These are phyloP conservation scores for Momotus momota DNA, from an alignment of 2,797 vertebrate species.

Conservation along the genomic window DNA sequence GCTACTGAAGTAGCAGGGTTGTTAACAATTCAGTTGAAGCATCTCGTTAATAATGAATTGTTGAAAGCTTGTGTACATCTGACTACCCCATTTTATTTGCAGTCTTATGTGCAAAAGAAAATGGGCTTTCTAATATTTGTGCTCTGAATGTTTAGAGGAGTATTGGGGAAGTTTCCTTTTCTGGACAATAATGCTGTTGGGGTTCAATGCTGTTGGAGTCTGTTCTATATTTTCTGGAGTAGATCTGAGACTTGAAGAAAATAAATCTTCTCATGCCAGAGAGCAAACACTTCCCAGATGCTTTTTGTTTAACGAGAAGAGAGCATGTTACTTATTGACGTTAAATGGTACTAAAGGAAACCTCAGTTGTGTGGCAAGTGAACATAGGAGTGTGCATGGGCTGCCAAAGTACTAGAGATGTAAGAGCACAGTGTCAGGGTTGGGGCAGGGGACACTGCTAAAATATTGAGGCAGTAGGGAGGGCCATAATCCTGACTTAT, in stretches of 20 bases:
- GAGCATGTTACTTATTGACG: conserved; percentile 52
- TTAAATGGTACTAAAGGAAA: conserved; percentile 63
- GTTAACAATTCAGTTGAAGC: conserved; percentile 33
- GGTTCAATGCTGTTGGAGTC: conserved; percentile 48
- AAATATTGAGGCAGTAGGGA: neutral
- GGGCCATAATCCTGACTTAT: conserved; percentile 35
- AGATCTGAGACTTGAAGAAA: conserved; percentile 68
- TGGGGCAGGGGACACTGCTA: neutral
- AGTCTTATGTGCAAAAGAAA: neutral
- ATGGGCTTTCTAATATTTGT: conserved; percentile 58
- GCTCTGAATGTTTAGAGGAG: conserved; percentile 53
- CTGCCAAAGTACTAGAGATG: conserved; percentile 73
- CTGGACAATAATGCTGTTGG: conserved; percentile 52
- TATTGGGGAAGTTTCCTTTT: conserved; percentile 44
- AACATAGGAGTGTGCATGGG: conserved; percentile 83
- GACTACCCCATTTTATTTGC: conserved; percentile 49
- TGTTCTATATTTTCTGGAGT: conserved; percentile 65
- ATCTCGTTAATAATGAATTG: conserved; percentile 36
- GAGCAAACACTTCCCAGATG: conserved; percentile 64
- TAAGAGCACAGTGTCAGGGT: conserved; percentile 80
- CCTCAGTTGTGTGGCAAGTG: conserved; percentile 56
- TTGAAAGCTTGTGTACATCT: conserved; percentile 30
- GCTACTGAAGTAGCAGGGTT: conserved; percentile 46
- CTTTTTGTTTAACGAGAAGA: conserved; percentile 64
- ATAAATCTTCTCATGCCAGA: conserved; percentile 71